Percentiles rank a stretch among this genome's conserved stretches.
Evolutionary conservation across 2,888 invertebrate genomes (phyloP).

Genomic region (Tuberolachnus salignus): DNA sequence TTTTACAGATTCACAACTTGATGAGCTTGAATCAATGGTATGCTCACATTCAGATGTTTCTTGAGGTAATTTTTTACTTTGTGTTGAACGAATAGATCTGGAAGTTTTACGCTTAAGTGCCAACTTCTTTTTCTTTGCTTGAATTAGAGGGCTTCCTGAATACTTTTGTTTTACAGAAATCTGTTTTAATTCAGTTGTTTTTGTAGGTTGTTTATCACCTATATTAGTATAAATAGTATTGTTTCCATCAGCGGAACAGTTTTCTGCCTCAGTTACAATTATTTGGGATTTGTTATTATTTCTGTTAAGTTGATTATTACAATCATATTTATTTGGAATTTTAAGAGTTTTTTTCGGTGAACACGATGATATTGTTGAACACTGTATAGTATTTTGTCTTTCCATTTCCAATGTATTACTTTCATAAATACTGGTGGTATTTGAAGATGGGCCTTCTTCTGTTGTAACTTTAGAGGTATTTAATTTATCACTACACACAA

Average conservation of each 20-base stretch:
- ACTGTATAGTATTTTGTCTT: neutral
- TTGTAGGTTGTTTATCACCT: neutral
- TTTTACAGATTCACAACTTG: neutral
- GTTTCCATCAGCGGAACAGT: neutral
- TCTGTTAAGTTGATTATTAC: neutral
- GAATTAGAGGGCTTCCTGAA: neutral
- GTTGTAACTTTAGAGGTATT: neutral
- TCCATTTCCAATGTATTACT: neutral
- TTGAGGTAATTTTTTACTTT: neutral
- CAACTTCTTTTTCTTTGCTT: neutral
- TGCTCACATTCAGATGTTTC: neutral
- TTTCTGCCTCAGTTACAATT: too few relatives aligned
- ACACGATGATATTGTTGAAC: neutral
- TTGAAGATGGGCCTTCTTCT: neutral
- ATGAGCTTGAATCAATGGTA: neutral
- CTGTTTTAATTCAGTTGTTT: neutral
- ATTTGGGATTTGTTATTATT: neutral
- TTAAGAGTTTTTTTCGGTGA: neutral
- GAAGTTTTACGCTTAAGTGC: too few relatives aligned
- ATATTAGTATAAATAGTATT: neutral
- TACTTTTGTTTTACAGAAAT: neutral
- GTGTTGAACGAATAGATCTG: neutral
- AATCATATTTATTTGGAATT: neutral
- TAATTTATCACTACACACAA: neutral
- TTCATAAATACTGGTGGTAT: neutral